phyloP scores from a whole-genome alignment of 2,797 vertebrate species.

The Esox masquinongy region DNA sequence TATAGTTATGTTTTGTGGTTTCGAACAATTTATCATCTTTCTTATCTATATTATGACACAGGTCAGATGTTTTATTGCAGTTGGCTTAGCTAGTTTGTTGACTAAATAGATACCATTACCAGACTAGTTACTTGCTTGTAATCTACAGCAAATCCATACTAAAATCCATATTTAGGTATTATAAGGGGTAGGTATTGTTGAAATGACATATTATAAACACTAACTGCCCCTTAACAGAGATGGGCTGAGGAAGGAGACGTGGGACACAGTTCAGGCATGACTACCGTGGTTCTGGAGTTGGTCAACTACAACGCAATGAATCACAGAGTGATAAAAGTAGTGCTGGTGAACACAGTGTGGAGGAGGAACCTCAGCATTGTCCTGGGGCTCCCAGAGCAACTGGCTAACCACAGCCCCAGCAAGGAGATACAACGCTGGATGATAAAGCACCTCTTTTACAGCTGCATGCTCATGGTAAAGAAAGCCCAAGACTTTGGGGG shows the following conservation, averaged over 20 bases:
- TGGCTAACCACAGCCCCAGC: conserved; percentile 32
- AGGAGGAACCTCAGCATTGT: conserved; percentile 52
- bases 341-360: conserved; percentile 46
- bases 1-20: too few species aligned
- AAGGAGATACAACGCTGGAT: conserved; percentile 2
- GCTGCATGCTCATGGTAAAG: conserved; percentile 31
- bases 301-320: conserved; percentile 52
- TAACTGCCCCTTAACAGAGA: background rate
- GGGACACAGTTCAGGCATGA: conserved; percentile 11
- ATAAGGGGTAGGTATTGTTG: too few species aligned
- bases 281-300: conserved; percentile 38
- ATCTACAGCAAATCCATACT: too few species aligned
- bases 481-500: background rate
- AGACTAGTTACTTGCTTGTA: too few species aligned
- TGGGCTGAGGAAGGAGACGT: background rate
- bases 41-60: too few species aligned
- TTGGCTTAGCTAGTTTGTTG: too few species aligned
- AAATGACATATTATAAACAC: too few species aligned
- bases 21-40: too few species aligned
- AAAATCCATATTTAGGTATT: too few species aligned
- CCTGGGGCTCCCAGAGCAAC: conserved; percentile 63
- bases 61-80: too few species aligned
- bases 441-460: conserved; percentile 47
- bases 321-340: conserved; percentile 57
- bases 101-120: too few species aligned